phyloP scores from a whole-genome alignment of 2,113 vertebrate species.

The Equus przewalskii region DNA sequence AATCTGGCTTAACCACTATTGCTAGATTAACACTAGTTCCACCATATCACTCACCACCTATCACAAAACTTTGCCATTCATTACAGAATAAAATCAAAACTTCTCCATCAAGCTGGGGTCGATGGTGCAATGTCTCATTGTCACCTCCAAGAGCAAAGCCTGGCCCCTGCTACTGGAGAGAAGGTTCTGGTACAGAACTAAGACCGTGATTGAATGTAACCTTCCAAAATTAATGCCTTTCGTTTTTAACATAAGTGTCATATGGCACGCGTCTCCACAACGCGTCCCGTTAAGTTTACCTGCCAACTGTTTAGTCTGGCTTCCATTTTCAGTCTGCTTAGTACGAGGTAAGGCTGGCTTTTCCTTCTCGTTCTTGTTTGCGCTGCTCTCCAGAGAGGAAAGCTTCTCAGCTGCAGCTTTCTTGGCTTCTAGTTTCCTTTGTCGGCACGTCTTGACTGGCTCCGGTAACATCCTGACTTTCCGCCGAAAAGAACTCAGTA shows the following conservation, averaged over 20 bases:
- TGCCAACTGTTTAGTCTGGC: conserved; percentile 88
- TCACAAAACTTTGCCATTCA: background rate
- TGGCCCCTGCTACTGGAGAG: background rate
- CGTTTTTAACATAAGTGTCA: background rate
- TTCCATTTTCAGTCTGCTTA: conserved; percentile 89
- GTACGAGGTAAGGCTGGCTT: conserved; percentile 88
- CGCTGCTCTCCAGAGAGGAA: conserved; percentile 90
- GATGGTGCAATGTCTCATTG: background rate
- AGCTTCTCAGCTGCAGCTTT: conserved; percentile 94
- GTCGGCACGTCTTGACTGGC: conserved; percentile 96
- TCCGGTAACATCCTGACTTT: conserved; percentile 97
- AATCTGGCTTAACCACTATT: background rate
- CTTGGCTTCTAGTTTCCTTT: conserved; percentile 96
- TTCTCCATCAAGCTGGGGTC: background rate
- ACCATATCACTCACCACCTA: background rate
- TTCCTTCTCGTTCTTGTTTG: conserved; percentile 92
- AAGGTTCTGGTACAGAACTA: background rate
- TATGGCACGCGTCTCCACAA: background rate
- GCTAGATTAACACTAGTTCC: background rate
- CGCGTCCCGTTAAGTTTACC: conserved; percentile 79
- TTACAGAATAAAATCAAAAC: background rate
- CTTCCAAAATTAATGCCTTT: background rate
- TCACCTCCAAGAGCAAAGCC: background rate
- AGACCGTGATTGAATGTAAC: background rate
- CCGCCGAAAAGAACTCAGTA: conserved; percentile 94